Conservation (phyloP, 2,888 invertebrate species). For the Hirtodrosophila trivittata region DNA sequence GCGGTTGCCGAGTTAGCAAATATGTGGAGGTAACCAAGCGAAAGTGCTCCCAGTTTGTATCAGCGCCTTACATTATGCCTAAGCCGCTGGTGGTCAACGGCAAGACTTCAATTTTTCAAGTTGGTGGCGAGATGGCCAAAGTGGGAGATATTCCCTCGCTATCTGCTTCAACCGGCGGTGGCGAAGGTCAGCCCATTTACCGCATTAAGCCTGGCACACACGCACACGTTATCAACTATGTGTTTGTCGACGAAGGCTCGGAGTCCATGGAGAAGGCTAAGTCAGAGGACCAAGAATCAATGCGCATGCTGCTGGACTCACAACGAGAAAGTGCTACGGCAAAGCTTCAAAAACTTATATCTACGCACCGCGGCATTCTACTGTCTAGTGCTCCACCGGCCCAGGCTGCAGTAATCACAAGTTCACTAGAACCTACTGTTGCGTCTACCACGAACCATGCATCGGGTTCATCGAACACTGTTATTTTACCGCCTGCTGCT, state of each 20-base stretch:
- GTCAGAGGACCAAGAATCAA: constrained; percentile 78
- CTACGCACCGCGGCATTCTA: constrained; percentile 57
- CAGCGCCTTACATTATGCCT: constrained; percentile 71
- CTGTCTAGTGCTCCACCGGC: neutral
- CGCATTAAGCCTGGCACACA: constrained; percentile 83
- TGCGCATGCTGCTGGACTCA: constrained; percentile 78
- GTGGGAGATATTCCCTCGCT: constrained; percentile 73
- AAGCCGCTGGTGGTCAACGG: constrained; percentile 81
- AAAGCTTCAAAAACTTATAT: constrained; percentile 78
- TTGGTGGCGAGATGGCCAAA: constrained; percentile 75
- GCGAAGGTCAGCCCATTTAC: constrained; percentile 66
- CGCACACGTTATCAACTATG: constrained; percentile 82
- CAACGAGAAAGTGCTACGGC: constrained; percentile 80
- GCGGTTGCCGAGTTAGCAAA: constrained; percentile 62
- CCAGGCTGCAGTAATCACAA: neutral
- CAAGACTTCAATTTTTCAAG: constrained; percentile 81
- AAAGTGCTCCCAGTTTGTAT: constrained; percentile 78
- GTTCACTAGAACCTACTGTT: neutral
- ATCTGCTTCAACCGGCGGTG: constrained; percentile 26
- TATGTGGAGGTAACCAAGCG: constrained; percentile 76
- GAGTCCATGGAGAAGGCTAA: constrained; percentile 80
- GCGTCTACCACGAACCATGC: neutral
- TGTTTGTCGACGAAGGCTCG: constrained; percentile 80
- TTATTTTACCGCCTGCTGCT: neutral
- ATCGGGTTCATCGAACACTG: neutral